Conservation (phyloP, 2,888 invertebrate genomes). For the Hemicrepidius hirtus region DNA sequence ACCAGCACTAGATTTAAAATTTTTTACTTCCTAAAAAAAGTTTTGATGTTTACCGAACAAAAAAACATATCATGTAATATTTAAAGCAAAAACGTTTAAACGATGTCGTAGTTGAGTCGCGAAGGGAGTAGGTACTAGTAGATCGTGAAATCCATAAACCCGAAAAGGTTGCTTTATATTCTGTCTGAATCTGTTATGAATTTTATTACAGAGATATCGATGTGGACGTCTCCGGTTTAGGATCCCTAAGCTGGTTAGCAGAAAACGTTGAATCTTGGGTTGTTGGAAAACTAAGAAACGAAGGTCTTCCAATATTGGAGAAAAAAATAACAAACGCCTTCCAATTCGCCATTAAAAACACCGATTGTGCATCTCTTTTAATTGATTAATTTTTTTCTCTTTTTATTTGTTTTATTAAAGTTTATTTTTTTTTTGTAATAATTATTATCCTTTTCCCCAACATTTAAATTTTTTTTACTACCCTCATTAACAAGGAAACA, state of each 20-base stretch:
- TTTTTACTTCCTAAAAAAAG: too few species aligned
- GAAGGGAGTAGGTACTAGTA: not conserved
- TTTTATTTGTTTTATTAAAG: too few species aligned
- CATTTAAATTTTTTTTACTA: too few species aligned
- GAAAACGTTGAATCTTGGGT: constrained; percentile 64
- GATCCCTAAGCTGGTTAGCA: constrained; percentile 66
- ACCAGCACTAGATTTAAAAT: too few species aligned
- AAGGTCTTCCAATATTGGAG: constrained; percentile 61
- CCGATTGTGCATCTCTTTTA: constrained; percentile 53
- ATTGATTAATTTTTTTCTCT: constrained; percentile 18
- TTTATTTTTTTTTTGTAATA: not conserved
- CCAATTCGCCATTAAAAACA: constrained; percentile 61
- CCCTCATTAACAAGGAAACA: too few species aligned
- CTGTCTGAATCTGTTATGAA: constrained; percentile 11
- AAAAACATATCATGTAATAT: too few species aligned
- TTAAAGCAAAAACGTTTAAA: not conserved
- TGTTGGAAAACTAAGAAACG: constrained; percentile 64
- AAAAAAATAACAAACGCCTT: constrained; percentile 63
- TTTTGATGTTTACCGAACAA: too few species aligned
- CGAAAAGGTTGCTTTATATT: constrained; percentile 10
- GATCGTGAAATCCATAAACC: not conserved
- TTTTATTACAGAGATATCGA: constrained; percentile 65
- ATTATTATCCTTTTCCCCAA: too few species aligned
- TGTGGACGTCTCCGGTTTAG: constrained; percentile 66
- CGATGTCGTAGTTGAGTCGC: not conserved